Percentiles rank a stretch among this genome's conserved stretches.
These are phyloP conservation scores for Drosophila cardini DNA, from an alignment of 1,140 invertebrate genomes.

Conservation along the genomic window DNA sequence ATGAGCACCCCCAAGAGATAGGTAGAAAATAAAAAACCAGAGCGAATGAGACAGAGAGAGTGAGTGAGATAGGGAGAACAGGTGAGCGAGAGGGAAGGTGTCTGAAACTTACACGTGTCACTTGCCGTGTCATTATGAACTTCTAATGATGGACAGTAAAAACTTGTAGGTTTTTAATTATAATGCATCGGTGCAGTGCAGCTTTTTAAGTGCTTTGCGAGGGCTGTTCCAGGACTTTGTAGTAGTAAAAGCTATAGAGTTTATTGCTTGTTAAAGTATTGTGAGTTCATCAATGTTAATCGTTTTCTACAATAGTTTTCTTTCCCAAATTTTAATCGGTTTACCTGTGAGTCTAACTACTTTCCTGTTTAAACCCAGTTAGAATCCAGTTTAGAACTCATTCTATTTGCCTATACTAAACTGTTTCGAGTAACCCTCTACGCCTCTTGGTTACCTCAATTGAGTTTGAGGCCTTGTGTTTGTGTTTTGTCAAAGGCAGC, in stretches of 20 bases:
- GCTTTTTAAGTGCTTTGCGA: background rate
- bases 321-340: no score
- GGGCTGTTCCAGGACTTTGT: no score
- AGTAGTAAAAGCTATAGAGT: no score
- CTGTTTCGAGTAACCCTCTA: constrained; percentile 20
- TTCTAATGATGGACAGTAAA: constrained; percentile 55
- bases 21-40: background rate
- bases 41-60: background rate
- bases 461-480: constrained; percentile 58
- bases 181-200: constrained; percentile 28
- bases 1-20: background rate
- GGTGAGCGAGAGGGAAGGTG: constrained; percentile 38
- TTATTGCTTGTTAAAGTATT: no score
- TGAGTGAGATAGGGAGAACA: background rate
- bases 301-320: no score
- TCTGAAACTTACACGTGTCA: constrained; percentile 66
- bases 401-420: background rate
- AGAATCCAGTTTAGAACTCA: background rate
- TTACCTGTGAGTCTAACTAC: no score
- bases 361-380: background rate
- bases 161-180: constrained; percentile 72
- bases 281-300: no score
- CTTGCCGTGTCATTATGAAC: constrained; percentile 54
- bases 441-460: constrained; percentile 56
- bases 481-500: constrained; percentile 60